Evolutionary conservation across 2,113 vertebrate species (phyloP).

Genomic region (Tetraodon nigroviridis): DNA sequence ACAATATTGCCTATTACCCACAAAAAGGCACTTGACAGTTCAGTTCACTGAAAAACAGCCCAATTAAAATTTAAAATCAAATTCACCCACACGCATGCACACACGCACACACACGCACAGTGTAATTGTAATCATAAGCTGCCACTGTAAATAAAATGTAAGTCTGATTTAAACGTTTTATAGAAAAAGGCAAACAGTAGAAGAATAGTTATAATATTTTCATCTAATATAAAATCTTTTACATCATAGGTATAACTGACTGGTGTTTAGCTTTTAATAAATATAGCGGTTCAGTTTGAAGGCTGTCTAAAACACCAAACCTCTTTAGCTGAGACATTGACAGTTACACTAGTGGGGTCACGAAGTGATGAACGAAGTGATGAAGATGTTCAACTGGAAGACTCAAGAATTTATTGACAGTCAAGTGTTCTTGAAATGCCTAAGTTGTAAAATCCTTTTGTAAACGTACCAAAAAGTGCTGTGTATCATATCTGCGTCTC

Average conservation of each 20-base stretch:
- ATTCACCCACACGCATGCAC: no score
- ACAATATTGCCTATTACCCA: no score
- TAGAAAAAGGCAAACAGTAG: not conserved
- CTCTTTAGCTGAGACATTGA: not conserved
- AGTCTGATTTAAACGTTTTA: no score
- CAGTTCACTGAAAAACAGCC: no score
- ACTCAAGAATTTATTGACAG: not conserved
- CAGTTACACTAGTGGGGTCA: no score
- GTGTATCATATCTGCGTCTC: constrained; percentile 53
- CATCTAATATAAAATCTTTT: not conserved
- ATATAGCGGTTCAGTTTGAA: not conserved
- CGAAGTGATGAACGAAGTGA: not conserved
- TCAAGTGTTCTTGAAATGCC: constrained; percentile 1
- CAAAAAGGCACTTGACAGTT: no score
- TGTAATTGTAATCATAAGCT: no score
- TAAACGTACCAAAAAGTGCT: no score
- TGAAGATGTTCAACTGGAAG: not conserved
- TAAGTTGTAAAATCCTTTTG: not conserved
- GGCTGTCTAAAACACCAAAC: not conserved
- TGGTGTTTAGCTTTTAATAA: no score
- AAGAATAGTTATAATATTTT: not conserved
- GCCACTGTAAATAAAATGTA: not conserved
- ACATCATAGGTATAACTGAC: no score
- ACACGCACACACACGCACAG: no score
- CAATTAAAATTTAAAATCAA: no score